phyloP scores from a whole-genome alignment of 1,140 invertebrate species.

The Papilio dardanus region DNA sequence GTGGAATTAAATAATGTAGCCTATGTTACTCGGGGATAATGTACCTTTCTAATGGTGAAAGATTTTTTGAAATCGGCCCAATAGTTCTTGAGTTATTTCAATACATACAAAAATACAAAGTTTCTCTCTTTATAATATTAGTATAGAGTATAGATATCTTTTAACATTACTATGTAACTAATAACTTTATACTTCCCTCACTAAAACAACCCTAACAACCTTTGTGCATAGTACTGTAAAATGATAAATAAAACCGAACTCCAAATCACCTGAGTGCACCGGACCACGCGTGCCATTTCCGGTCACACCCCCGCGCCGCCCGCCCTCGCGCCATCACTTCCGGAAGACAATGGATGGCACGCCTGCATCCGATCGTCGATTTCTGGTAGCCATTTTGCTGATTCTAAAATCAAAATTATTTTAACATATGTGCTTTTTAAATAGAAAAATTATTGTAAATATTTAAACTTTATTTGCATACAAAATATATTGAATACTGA shows the following conservation, averaged over 20 bases:
- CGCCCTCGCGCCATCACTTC: conserved; percentile 61
- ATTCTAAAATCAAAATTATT: conserved; percentile 35
- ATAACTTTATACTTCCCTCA: background rate
- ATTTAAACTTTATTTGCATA: background rate
- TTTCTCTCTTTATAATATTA: too few relatives aligned
- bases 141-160: background rate
- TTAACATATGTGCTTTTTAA: conserved; percentile 1
- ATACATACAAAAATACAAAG: too few relatives aligned
- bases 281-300: conserved; percentile 58
- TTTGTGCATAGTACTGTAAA: conserved; percentile 1
- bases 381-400: conserved; percentile 46
- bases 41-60: too few relatives aligned
- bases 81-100: too few relatives aligned
- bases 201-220: conserved; percentile 4
- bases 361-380: conserved; percentile 66
- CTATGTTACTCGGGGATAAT: too few relatives aligned
- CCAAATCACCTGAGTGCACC: conserved; percentile 43
- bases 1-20: too few relatives aligned
- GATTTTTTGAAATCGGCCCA: too few relatives aligned
- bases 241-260: conserved; percentile 21
- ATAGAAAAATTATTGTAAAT: background rate
- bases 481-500: background rate
- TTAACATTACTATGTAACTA: background rate
- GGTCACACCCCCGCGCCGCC: conserved; percentile 47
- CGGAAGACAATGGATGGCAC: conserved; percentile 70